Base-by-base conservation (phyloP, 2,888 invertebrate species). In the Aleiodes leptofemur region DNA sequence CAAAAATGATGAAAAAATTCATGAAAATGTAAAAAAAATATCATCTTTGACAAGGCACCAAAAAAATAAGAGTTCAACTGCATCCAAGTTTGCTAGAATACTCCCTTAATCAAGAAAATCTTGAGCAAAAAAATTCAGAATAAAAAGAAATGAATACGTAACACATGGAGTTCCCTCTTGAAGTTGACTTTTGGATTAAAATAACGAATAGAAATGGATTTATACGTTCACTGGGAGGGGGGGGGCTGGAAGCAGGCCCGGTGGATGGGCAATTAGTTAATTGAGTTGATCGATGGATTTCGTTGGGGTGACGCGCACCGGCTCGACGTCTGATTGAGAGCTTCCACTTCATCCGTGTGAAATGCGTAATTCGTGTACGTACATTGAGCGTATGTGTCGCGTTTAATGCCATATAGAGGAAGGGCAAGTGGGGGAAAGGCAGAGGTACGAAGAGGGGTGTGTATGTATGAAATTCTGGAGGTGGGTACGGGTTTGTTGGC, bases 221-320 rank as follows among this genome's bases (percentile, higher is more conserved):
- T 61, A 64, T 64, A 64, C 43, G 16, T 11, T 7, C 14, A 38
- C 38, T 64, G 2, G 48, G 48, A 16, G 73, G 69, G 31, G 48
- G 51, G 68, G 57, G 61, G 56, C 51, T 48, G 66, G 59, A 51
- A 16, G 56, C 59, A 70, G 71, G n/a, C 38, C 31, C 61, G 53
- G 73, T 64, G 59, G 61, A 76, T 76, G 79, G 82, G 85, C 89
- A 89, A 89, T 88, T 88, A 88, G 88, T 87, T 88, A 88, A 89
- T 88, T 86, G 88, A 88, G 86, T 87, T 87, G 87, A 88, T 88
- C 86, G 88, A 88, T 87, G 87, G 87, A 88, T 87, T 87, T 87
- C 82, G 84, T 86, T 86, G 82, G 84, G 82, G 81, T 83, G 85
- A 85, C 86, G 84, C 82, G 77, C 77, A 82, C 82, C 82, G 83